Conservation (phyloP, 2,888 invertebrate species). For the Hemistola chrysoprasaria region DNA sequence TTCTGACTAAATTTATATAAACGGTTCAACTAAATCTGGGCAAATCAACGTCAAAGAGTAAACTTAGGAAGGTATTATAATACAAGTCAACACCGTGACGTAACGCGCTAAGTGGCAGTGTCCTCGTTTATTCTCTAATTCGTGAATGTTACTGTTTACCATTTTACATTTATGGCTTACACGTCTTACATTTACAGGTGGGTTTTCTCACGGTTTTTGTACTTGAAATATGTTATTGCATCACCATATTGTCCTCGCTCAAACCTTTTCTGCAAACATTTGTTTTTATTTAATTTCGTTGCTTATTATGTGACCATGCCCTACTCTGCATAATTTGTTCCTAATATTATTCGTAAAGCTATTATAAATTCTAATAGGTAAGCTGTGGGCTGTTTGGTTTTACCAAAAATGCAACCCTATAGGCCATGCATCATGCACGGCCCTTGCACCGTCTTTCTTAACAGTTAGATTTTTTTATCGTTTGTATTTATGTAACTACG, state of each 20-base stretch:
- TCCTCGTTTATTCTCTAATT: conserved; percentile 25
- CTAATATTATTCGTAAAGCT: background rate
- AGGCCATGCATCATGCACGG: background rate
- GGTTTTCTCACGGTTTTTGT: conserved; percentile 23
- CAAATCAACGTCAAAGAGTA: conserved; percentile 12
- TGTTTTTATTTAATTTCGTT: conserved; percentile 1
- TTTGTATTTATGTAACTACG: conserved; percentile 27
- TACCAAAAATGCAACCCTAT: conserved; percentile 1
- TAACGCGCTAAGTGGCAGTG: conserved; percentile 28
- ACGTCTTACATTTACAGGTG: conserved; percentile 9
- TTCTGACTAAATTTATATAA: conserved; percentile 31
- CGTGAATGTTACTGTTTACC: conserved; percentile 23
- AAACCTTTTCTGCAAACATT: conserved; percentile 23
- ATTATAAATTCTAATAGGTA: background rate
- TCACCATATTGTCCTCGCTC: conserved; percentile 27
- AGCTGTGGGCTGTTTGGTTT: background rate
- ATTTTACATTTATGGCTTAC: conserved; percentile 20
- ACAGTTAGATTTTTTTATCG: conserved; percentile 17
- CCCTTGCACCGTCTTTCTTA: conserved; percentile 1
- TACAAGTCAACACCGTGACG: conserved; percentile 17
- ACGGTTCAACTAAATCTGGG: conserved; percentile 19
- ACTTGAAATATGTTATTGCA: conserved; percentile 20
- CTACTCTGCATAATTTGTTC: conserved; percentile 1
- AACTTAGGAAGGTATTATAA: no score
- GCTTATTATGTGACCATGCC: conserved; percentile 4